Evolutionary conservation across 2,797 vertebrate species (phyloP).

Genomic region (Macropus fuliginosus): DNA sequence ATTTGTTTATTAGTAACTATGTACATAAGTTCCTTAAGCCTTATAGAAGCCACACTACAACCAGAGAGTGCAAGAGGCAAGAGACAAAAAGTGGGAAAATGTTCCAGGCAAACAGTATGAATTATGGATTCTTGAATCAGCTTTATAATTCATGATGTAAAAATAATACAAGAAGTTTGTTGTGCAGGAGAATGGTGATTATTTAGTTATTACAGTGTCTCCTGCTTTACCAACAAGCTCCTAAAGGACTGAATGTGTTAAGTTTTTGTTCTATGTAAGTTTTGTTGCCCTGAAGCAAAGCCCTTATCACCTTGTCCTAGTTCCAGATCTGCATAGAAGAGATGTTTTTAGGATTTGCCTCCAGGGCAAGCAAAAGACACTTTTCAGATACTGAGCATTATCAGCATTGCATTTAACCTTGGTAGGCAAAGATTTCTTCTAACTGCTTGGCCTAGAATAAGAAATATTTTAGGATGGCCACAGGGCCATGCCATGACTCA

Average conservation of each 20-base stretch:
- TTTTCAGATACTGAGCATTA: fast-evolving
- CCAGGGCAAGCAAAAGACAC: background rate
- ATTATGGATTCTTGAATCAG: background rate
- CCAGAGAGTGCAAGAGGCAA: background rate
- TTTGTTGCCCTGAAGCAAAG: background rate
- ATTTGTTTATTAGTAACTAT: background rate
- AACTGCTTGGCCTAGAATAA: background rate
- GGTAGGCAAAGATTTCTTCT: background rate
- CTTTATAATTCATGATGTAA: background rate
- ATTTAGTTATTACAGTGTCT: background rate
- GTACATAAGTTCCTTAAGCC: no score
- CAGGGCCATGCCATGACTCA: no score
- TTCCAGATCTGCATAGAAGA: background rate
- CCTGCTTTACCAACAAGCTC: background rate
- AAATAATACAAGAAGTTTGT: background rate
- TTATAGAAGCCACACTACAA: background rate
- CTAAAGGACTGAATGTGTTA: background rate
- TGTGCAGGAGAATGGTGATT: background rate
- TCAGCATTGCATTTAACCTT: background rate
- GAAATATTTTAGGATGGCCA: background rate
- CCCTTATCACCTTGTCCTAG: background rate
- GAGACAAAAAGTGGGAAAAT: background rate
- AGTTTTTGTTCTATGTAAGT: background rate
- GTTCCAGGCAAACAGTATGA: background rate
- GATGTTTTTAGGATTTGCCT: background rate